Percentiles rank a stretch among this genome's conserved stretches.
Evolutionary conservation across 2,113 vertebrate species (phyloP).

Genomic region (Syngnathus scovelli): DNA sequence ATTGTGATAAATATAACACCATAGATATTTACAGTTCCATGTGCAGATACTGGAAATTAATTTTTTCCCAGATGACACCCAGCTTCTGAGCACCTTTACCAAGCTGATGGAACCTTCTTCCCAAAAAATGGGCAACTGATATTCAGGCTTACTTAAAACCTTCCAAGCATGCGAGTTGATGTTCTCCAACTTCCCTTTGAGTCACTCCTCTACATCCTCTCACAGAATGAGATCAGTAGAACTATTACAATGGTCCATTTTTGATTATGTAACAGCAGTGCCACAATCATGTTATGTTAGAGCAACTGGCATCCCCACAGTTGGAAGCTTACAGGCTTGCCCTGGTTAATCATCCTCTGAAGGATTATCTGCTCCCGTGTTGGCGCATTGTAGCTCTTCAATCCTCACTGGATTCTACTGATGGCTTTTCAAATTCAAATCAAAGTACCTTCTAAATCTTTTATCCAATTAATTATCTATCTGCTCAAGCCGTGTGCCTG

Average conservation of each 20-base stretch:
- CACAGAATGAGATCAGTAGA: constrained; percentile 24
- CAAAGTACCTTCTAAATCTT: constrained; percentile 29
- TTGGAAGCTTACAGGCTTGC: constrained; percentile 26
- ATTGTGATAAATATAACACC: no score
- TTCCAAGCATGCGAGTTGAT: constrained; percentile 2
- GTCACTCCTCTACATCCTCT: constrained; percentile 18
- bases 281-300: neutral
- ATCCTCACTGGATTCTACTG: constrained; percentile 24
- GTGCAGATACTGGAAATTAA: neutral
- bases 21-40: constrained; percentile 4
- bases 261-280: neutral
- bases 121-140: constrained; percentile 23
- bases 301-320: constrained; percentile 22
- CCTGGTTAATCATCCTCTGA: constrained; percentile 53
- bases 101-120: neutral
- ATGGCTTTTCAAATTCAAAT: constrained; percentile 36
- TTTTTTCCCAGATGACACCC: constrained; percentile 12
- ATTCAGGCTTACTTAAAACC: constrained; percentile 12
- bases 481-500: constrained; percentile 11
- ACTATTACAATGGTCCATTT: constrained; percentile 14
- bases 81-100: constrained; percentile 10
- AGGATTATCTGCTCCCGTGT: constrained; percentile 43
- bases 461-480: constrained; percentile 35
- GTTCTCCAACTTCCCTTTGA: constrained; percentile 17
- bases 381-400: constrained; percentile 27